phyloP scores from a whole-genome alignment of 2,113 vertebrate species.

The Sceloporus tristichus region DNA sequence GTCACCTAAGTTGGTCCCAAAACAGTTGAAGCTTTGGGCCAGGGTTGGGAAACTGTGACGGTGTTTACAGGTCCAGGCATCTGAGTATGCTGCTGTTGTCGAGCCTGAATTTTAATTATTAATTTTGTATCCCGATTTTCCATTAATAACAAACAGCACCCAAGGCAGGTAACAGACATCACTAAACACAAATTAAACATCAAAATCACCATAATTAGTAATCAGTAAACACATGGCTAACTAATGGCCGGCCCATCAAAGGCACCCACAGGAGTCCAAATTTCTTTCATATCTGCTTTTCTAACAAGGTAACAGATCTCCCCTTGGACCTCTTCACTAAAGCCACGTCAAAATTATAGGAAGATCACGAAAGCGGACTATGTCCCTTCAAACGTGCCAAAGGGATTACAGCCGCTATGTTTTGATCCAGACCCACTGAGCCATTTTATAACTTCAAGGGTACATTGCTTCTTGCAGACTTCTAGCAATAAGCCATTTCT shows the following conservation, averaged over 20 bases:
- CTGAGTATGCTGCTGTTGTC: too few species aligned
- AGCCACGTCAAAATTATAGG: neutral
- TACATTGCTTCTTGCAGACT: rapidly evolving
- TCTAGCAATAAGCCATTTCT: neutral
- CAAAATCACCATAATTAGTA: too few species aligned
- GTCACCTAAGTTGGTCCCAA: too few species aligned
- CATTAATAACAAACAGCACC: too few species aligned
- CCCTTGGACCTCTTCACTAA: neutral
- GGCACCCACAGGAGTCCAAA: neutral
- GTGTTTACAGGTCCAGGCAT: too few species aligned
- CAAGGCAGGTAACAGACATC: too few species aligned
- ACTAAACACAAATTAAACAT: too few species aligned
- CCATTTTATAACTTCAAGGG: neutral
- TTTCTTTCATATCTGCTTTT: neutral
- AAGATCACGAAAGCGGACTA: neutral
- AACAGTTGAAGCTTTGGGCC: too few species aligned
- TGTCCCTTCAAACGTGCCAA: neutral
- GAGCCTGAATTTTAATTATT: too few species aligned
- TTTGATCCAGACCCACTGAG: neutral
- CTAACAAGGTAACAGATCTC: neutral
- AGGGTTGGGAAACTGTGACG: too few species aligned
- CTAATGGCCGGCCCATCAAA: neutral
- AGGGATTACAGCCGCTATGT: neutral
- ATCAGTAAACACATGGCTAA: neutral
- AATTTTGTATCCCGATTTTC: too few species aligned